Evolutionary conservation across 2,797 vertebrate genomes (phyloP), one percentile per base, ranked within the genome.

Genomic region (Brachyalestes nurse): DNA sequence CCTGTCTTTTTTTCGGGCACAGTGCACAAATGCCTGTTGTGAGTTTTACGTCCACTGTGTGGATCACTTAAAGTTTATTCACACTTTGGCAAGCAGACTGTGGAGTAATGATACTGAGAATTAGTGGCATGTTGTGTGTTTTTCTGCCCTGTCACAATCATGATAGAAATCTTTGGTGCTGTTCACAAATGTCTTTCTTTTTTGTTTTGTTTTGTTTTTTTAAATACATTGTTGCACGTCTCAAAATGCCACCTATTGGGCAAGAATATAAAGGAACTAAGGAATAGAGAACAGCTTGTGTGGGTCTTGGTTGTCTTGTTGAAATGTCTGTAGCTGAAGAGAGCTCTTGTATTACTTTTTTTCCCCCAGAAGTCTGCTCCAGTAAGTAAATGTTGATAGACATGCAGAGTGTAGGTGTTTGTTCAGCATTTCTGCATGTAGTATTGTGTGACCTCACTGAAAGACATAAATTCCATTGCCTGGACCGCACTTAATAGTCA

Each of bases 1-100:
- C 16, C 81, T 65, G 72, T 75, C 69, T 84, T 74, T 67, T 84
- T 74, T 67, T 75, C 14, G 55, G 71, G 66, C 84, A 86, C 75
- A 10, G 23, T 72, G 78, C 80, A 81, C 82, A 82, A 47, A 79
- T 75, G 80, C 79, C 74, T 82, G 82, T 67, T 57, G 67, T 80
- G 75, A 66, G 79, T 78, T 77, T 75, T 81, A 55, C 21, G 83
- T 58, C 79, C 86, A 90, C 88, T 75, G 88, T 86, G 83, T 92
- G 87, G 75, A 86, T 51, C 83, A 79, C 71, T 65, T 66, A 75
- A 16, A 47, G 73, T 82, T 85, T 88, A 87, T 87, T 81, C 58
- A 60, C 23, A 69, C 58, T 77, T 34, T 42, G 62, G 67, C 51
- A 79, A 51, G 86, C 81, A 53, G 82, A 78, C 42, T 86, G 62